Conservation (phyloP, 2,797 vertebrate species). For the Hybognathus amarus region DNA sequence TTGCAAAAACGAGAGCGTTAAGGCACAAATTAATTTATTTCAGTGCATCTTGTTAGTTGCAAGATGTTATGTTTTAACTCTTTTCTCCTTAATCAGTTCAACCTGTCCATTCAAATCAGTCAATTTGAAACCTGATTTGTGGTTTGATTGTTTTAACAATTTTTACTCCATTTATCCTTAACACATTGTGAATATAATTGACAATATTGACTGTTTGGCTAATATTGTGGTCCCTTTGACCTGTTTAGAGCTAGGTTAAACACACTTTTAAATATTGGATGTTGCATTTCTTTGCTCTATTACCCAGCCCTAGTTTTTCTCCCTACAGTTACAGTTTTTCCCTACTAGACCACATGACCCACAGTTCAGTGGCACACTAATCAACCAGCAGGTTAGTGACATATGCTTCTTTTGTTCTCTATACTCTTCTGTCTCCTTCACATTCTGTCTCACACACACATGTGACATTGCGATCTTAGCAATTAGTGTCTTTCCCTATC, state of each 20-base stretch:
- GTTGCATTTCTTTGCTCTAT: not conserved
- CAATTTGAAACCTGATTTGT: not conserved
- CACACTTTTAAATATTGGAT: not conserved
- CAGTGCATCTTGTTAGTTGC: not conserved
- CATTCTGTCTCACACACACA: not conserved
- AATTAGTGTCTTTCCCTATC: slow-evolving; percentile 68
- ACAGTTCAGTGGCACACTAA: not conserved
- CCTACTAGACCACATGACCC: slow-evolving; percentile 21
- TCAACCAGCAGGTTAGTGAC: not conserved
- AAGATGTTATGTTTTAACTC: not conserved
- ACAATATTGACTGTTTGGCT: not conserved
- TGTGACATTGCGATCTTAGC: slow-evolving; percentile 20
- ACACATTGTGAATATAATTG: not conserved
- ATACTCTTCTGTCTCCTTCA: slow-evolving; percentile 12
- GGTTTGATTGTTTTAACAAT: not conserved
- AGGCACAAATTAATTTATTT: not conserved
- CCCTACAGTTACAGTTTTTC: slow-evolving; percentile 19
- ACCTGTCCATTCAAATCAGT: not conserved
- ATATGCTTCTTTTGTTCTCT: slow-evolving; percentile 13
- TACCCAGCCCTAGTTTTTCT: not conserved
- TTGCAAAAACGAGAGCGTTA: not conserved
- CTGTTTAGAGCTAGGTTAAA: not conserved
- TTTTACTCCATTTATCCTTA: not conserved
- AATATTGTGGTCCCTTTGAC: not conserved
- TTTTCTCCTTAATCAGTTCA: not conserved